Conservation (phyloP, 2,888 invertebrate genomes). For the Morpho helenor region DNA sequence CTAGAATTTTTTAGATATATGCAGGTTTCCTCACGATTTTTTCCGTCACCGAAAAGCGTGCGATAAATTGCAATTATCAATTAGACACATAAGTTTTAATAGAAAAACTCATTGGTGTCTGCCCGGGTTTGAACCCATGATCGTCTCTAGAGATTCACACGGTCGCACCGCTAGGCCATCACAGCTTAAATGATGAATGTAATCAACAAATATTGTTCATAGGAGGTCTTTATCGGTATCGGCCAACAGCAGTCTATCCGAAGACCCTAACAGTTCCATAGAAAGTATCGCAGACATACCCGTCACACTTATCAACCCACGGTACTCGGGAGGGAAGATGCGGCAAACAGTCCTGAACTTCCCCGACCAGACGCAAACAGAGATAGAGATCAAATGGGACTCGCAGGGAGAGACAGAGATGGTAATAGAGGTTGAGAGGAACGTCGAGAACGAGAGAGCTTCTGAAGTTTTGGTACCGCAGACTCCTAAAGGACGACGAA, state of each 20-base stretch:
- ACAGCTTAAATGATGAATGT: too few relatives aligned
- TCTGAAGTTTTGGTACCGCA: conserved; percentile 32
- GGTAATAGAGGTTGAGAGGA: conserved; percentile 18
- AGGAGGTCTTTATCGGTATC: conserved; percentile 63
- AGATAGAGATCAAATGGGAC: conserved; percentile 19
- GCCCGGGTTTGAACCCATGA: too few relatives aligned
- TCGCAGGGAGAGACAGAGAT: conserved; percentile 7
- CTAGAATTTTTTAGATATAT: too few relatives aligned
- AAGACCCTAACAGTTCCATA: conserved; percentile 63
- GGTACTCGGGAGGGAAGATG: conserved; percentile 43
- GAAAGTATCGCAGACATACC: conserved; percentile 72
- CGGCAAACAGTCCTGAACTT: conserved; percentile 8
- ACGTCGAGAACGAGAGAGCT: neutral
- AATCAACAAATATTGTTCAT: conserved; percentile 21
- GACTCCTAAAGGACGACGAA: conserved; percentile 50
- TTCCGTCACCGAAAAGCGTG: too few relatives aligned
- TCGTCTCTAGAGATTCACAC: too few relatives aligned
- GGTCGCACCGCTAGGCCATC: too few relatives aligned
- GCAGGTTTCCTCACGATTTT: too few relatives aligned
- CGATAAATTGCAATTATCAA: too few relatives aligned
- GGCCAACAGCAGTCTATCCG: conserved; percentile 64
- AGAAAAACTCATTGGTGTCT: too few relatives aligned
- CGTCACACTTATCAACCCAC: conserved; percentile 60
- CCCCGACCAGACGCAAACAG: conserved; percentile 10
- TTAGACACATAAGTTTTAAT: too few relatives aligned